phyloP scores from a whole-genome alignment of 2,113 vertebrate genomes.

The human (Homo sapiens) region GRCh38 chr9:79383501-79384000 shows the following conservation, averaged over 20 bases:
- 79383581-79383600: neutral
- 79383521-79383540: slow-evolving; percentile 7
- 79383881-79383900: neutral
- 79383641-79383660: neutral
- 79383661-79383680: neutral
- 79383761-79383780: neutral
- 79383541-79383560: neutral
- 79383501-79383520: neutral
- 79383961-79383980: neutral
- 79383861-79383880: neutral
- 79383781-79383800: neutral
- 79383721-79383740: neutral
- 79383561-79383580: neutral
- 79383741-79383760: neutral
- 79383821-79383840: neutral
- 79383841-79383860: neutral
- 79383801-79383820: neutral
- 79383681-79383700: neutral
- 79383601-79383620: neutral
- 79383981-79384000: neutral
- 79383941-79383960: neutral
- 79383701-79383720: neutral
- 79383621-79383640: neutral
- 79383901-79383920: neutral
- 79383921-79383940: neutral